phyloP scores from a whole-genome alignment of 2,888 invertebrate genomes.

The Caradrina kadenii region DNA sequence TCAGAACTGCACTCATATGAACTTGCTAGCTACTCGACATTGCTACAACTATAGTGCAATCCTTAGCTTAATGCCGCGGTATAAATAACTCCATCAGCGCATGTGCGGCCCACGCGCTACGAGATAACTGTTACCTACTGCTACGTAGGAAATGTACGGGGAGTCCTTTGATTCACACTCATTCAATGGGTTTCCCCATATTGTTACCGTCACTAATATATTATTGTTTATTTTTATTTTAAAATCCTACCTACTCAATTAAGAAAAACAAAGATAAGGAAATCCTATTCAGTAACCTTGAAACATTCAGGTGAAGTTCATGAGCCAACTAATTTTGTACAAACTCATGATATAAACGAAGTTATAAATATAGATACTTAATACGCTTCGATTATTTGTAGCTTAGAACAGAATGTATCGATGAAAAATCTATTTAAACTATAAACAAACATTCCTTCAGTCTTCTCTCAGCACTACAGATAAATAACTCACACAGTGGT shows the following conservation, averaged over 20 bases:
- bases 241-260: not conserved
- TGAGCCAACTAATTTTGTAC: not conserved
- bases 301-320: not conserved
- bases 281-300: not conserved
- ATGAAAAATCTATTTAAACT: not conserved
- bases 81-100: conserved; percentile 47
- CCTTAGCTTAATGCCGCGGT: conserved; percentile 26
- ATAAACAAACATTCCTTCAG: not conserved
- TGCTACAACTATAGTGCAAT: conserved; percentile 39
- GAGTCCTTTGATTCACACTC: conserved; percentile 3
- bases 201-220: not conserved
- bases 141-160: conserved; percentile 1
- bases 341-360: not conserved
- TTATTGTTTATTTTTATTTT: not conserved
- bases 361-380: not conserved
- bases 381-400: not conserved
- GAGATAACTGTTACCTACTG: conserved; percentile 14
- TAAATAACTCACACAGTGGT: not conserved
- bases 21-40: not conserved
- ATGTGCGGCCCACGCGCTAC: conserved; percentile 5
- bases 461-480: not conserved
- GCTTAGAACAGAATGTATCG: not conserved
- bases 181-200: conserved; percentile 13
- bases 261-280: not conserved
- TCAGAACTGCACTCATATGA: not conserved